Conservation (phyloP, 53 echinoderm and acorn worm genomes). For the Stichopus horrens region DNA sequence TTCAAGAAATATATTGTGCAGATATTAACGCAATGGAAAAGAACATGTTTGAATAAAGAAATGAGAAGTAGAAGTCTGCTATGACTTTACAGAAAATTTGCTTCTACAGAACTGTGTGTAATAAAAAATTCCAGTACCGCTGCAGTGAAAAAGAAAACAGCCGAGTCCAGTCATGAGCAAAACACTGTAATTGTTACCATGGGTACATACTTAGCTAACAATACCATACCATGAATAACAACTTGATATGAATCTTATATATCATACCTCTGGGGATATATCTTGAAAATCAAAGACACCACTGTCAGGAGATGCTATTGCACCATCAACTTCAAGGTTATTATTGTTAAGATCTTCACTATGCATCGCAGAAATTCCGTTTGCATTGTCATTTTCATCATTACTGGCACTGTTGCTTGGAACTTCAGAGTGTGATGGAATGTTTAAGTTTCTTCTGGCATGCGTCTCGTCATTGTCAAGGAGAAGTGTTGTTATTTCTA, state of each 20-base stretch:
- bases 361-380: neutral
- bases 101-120: too few species aligned
- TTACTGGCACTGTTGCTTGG: neutral
- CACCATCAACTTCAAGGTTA: constrained; percentile 61
- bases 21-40: too few species aligned
- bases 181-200: too few species aligned
- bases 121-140: too few species aligned
- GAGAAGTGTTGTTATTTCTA: constrained; percentile 72
- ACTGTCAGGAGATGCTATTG: constrained; percentile 11
- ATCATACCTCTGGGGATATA: constrained; percentile 37
- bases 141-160: too few species aligned
- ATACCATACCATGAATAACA: neutral
- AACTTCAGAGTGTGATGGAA: constrained; percentile 20
- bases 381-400: constrained; percentile 44
- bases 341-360: constrained; percentile 57
- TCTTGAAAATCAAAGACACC: constrained; percentile 24
- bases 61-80: too few species aligned
- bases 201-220: too few species aligned
- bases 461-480: constrained; percentile 55
- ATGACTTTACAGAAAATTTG: too few species aligned
- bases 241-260: neutral
- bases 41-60: too few species aligned
- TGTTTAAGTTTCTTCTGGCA: neutral
- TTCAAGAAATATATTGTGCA: too few species aligned
- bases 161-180: too few species aligned